A percentile compares a stretch with the other conserved stretches of the same genome.
Conservation (phyloP, 1,140 invertebrate species). For the Andrena cerasifolii region DNA sequence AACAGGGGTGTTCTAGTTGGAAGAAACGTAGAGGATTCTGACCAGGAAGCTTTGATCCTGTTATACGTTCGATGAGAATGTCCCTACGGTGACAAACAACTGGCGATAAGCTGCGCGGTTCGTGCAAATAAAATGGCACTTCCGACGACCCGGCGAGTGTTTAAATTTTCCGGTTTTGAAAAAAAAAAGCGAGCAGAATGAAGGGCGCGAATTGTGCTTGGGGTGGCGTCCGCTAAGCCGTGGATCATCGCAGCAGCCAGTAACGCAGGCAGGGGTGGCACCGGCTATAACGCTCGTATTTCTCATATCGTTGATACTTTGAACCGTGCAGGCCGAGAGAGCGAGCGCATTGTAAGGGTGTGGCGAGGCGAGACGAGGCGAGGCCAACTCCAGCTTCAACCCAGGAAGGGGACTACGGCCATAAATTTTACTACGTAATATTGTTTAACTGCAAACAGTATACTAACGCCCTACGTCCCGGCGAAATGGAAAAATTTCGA, state of each 20-base stretch:
- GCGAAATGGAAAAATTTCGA: slow-evolving; percentile 64
- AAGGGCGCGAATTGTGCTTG: slow-evolving; percentile 9
- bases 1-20: too few relatives aligned
- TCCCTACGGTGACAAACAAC: too few relatives aligned
- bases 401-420: slow-evolving; percentile 45
- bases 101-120: too few relatives aligned
- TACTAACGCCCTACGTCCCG: slow-evolving; percentile 67
- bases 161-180: background rate
- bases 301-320: slow-evolving; percentile 81
- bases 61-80: too few relatives aligned
- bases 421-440: slow-evolving; percentile 82
- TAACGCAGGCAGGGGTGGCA: slow-evolving; percentile 66
- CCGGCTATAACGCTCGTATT: slow-evolving; percentile 78
- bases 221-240: slow-evolving; percentile 60
- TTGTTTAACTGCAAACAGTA: slow-evolving; percentile 81
- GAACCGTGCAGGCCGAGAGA: slow-evolving; percentile 40
- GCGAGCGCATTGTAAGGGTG: slow-evolving; percentile 59
- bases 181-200: background rate
- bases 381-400: background rate
- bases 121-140: too few relatives aligned
- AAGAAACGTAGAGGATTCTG: too few relatives aligned
- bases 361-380: slow-evolving; percentile 8
- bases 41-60: too few relatives aligned
- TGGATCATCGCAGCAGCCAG: slow-evolving; percentile 58
- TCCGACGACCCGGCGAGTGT: too few relatives aligned